Base-by-base conservation (phyloP, 2,888 invertebrate species). In the Lasioglossum leucozonium region DNA sequence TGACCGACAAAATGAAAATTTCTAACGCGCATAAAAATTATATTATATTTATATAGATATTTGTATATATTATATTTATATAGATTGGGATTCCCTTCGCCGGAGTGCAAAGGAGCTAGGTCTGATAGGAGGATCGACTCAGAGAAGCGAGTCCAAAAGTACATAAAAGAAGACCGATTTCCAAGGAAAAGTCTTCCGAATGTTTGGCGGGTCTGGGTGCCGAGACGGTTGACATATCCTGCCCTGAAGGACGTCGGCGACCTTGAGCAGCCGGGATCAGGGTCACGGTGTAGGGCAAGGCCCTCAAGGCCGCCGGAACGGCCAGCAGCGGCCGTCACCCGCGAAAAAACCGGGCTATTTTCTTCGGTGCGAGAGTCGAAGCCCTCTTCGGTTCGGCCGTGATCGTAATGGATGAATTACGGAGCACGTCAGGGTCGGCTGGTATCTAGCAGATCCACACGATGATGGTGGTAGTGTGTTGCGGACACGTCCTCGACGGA, bases 291-390 rank as follows among this genome's bases (percentile, higher is more conserved):
- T 78, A 74, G 92, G 91, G 91, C 91, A 92, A 92, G 88, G 91
- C 91, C 92, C 93, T 90, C 93, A 92, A 92, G 91, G 92, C 84
- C 91, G 88, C 44, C 72, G 58, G 82, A 78, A 42, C 83, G 72
- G 80, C 37, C 76, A 82, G 72, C 74, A 47, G 67, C 83, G 81
- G 80, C 47, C 79, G 81, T 34, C 47, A 72, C 47, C 47, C 30
- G 26, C 26, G 22, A 77, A 76, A 77, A 51, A 67, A 67, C 26
- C 76, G 34, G 67, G 75, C 67, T 40, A 51, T 67, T 67, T 69
- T 69, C 76, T 51, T 77, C 76, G 62, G 26, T 13, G 55, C 71
- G 65, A 34, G 58, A 51, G n/a, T 30, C 42, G 55, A 47, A 37
- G 67, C 18, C 26, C 55, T 58, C 34, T 67, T 65, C 65, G 65